These are phyloP conservation scores for Danaus melanippus DNA, from an alignment of 1,140 invertebrate species.

Conservation along the genomic window DNA sequence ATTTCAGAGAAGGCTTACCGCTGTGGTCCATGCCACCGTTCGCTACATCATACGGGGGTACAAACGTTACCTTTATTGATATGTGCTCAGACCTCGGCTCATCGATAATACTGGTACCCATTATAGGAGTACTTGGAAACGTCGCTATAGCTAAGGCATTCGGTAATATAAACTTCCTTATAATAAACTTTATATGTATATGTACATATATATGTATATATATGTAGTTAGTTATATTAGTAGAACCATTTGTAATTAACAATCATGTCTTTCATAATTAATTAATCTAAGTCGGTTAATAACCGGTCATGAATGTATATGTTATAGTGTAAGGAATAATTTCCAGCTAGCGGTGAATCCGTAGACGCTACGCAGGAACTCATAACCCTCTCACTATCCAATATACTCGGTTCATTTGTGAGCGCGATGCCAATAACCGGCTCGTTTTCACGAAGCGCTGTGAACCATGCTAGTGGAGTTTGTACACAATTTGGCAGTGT, in stretches of 20 bases:
- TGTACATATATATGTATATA: too few species aligned
- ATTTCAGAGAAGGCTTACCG: constrained; percentile 77
- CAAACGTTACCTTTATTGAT: constrained; percentile 76
- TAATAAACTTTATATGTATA: too few species aligned
- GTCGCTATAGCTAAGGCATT: constrained; percentile 92
- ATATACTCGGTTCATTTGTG: constrained; percentile 91
- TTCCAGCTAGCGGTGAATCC: constrained; percentile 79
- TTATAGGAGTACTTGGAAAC: constrained; percentile 88
- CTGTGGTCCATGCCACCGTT: constrained; percentile 76
- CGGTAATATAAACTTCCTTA: constrained; percentile 59
- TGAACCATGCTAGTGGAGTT: constrained; percentile 94
- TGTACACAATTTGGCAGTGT: constrained; percentile 90
- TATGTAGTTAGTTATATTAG: too few species aligned
- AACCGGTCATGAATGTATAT: too few species aligned
- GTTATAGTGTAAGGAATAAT: not conserved
- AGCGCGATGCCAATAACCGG: constrained; percentile 94
- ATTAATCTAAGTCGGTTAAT: too few species aligned
- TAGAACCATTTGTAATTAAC: too few species aligned
- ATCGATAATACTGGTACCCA: constrained; percentile 83
- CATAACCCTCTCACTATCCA: constrained; percentile 87
- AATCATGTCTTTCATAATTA: too few species aligned
- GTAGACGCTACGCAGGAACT: constrained; percentile 89
- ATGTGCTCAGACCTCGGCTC: constrained; percentile 81
- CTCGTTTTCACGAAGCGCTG: constrained; percentile 91
- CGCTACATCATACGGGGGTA: constrained; percentile 72